Evolutionary conservation across 2,113 vertebrate species (phyloP).

Genomic region (Platichthys flesus): DNA sequence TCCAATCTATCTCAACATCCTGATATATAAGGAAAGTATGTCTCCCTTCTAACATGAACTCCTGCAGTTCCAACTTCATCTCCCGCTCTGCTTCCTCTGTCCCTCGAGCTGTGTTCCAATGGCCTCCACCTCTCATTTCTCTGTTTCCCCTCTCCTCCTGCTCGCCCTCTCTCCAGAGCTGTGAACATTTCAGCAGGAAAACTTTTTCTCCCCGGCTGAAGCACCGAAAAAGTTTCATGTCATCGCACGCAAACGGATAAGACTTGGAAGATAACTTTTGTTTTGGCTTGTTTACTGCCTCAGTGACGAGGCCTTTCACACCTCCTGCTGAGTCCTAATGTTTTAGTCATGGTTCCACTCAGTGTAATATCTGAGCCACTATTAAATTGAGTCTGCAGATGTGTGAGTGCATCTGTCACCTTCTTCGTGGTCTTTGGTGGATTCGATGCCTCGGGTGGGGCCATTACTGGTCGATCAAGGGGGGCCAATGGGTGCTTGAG

Average conservation of each 20-base stretch:
- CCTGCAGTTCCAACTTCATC: conserved; percentile 5
- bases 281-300: background rate
- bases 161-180: background rate
- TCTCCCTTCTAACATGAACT: conserved; percentile 19
- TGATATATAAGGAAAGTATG: conserved; percentile 2
- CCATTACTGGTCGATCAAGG: conserved; percentile 13
- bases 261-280: background rate
- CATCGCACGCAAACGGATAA: background rate
- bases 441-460: conserved; percentile 14
- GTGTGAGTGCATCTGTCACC: conserved; percentile 52
- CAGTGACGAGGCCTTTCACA: conserved; percentile 2
- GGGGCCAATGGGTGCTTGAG: conserved; percentile 36
- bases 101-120: conserved; percentile 31
- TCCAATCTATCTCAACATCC: conserved; percentile 5
- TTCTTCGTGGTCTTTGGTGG: conserved; percentile 45
- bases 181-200: conserved; percentile 45
- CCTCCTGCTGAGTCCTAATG: conserved; percentile 13
- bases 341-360: conserved; percentile 33
- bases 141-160: background rate
- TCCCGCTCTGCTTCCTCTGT: conserved; percentile 3
- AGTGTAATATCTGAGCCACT: background rate
- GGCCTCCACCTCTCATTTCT: conserved; percentile 21
- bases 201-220: conserved; percentile 6
- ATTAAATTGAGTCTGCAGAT: background rate
- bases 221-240: conserved; percentile 15